Conservation (phyloP, 2,113 vertebrate species). For the Centropus unirufus region DNA sequence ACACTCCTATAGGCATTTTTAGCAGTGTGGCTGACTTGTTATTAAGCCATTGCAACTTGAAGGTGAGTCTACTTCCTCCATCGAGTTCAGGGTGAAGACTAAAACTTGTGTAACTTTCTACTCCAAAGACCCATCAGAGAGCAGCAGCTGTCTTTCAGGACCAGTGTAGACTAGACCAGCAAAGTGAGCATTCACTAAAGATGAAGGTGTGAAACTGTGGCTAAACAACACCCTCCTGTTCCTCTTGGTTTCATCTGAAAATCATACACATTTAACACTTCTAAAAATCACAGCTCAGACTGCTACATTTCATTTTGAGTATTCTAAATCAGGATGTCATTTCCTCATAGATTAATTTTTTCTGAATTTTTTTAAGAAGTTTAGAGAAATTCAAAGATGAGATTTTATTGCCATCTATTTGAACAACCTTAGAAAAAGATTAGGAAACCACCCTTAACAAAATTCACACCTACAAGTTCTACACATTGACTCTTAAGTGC, state of each 20-base stretch:
- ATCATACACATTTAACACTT: slow-evolving; percentile 43
- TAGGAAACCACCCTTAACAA: background rate
- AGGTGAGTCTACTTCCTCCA: background rate
- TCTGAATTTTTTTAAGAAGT: background rate
- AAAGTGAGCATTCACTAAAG: slow-evolving; percentile 39
- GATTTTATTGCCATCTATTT: background rate
- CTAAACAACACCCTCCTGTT: slow-evolving; percentile 51
- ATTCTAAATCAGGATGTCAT: slow-evolving; percentile 32
- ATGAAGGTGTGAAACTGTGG: slow-evolving; percentile 51
- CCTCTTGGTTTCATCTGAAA: slow-evolving; percentile 46
- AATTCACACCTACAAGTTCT: background rate
- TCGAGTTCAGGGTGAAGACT: background rate
- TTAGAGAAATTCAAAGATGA: background rate
- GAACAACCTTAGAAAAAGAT: background rate
- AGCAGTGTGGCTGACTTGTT: background rate
- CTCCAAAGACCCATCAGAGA: background rate
- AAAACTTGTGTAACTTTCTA: background rate
- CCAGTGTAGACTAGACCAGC: slow-evolving; percentile 4
- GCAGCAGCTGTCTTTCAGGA: slow-evolving; percentile 39
- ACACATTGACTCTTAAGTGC: background rate
- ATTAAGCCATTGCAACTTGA: background rate
- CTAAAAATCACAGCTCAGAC: slow-evolving; percentile 54
- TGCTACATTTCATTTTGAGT: background rate
- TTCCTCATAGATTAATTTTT: background rate
- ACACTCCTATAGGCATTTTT: rapidly evolving